Evolutionary conservation across 2,888 invertebrate genomes (phyloP).

Genomic region (Blastobasis lacticolella): DNA sequence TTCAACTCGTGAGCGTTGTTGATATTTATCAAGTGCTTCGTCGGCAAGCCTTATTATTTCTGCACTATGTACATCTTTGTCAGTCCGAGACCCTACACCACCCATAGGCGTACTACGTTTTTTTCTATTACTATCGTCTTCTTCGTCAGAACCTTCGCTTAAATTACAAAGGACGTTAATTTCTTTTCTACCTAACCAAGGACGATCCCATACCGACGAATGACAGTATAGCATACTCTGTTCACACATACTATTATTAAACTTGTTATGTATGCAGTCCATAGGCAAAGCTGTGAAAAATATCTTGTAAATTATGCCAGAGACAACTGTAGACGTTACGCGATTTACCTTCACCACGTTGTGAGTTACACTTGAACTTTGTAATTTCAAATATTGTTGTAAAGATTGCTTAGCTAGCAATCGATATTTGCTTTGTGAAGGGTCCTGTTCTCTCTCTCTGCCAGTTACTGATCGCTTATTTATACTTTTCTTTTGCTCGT

Average conservation of each 20-base stretch:
- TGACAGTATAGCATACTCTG: slow-evolving; percentile 42
- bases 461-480: neutral
- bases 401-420: slow-evolving; percentile 33
- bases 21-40: slow-evolving; percentile 21
- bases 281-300: slow-evolving; percentile 31
- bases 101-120: slow-evolving; percentile 4
- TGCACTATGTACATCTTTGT: slow-evolving; percentile 11
- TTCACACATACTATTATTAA: slow-evolving; percentile 17
- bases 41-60: slow-evolving; percentile 19
- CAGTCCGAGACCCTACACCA: slow-evolving; percentile 5
- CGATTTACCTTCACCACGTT: slow-evolving; percentile 30
- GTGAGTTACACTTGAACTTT: slow-evolving; percentile 19
- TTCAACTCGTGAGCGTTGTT: slow-evolving; percentile 25
- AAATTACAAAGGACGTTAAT: slow-evolving; percentile 43
- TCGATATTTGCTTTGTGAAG: slow-evolving; percentile 24
- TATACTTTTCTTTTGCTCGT: neutral
- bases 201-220: slow-evolving; percentile 66
- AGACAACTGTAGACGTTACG: slow-evolving; percentile 25
- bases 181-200: slow-evolving; percentile 60
- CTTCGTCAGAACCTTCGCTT: slow-evolving; percentile 12
- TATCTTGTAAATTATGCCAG: slow-evolving; percentile 35
- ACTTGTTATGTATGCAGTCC: slow-evolving; percentile 17
- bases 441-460: slow-evolving; percentile 14
- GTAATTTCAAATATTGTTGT: slow-evolving; percentile 20
- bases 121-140: slow-evolving; percentile 8